A percentile compares a stretch with the other conserved stretches of the same genome.
phyloP scores from a whole-genome alignment of 2,888 invertebrate species.

The Cerastoderma edule region DNA sequence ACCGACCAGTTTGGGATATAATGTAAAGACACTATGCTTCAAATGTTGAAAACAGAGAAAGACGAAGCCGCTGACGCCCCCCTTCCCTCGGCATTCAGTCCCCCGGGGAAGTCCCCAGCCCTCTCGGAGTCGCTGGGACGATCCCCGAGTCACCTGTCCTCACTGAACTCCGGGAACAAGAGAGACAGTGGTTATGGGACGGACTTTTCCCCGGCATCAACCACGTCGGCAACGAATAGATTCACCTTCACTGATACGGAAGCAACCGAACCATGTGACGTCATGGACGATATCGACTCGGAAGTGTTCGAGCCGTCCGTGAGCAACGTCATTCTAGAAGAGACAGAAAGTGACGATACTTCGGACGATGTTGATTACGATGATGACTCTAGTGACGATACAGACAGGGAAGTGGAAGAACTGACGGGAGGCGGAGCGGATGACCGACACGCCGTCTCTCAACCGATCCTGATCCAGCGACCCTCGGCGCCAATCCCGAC shows the following conservation, averaged over 20 bases:
- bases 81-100: slow-evolving; percentile 8
- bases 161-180: slow-evolving; percentile 33
- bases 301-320: slow-evolving; percentile 41
- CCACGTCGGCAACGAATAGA: slow-evolving; percentile 42
- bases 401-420: slow-evolving; percentile 63
- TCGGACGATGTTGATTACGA: too few relatives aligned
- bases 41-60: slow-evolving; percentile 26
- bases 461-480: slow-evolving; percentile 43
- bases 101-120: slow-evolving; percentile 21
- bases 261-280: slow-evolving; percentile 21
- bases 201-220: slow-evolving; percentile 72
- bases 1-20: not conserved
- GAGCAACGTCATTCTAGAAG: slow-evolving; percentile 31
- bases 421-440: slow-evolving; percentile 45
- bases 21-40: slow-evolving; percentile 21
- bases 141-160: not conserved
- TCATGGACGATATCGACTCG: slow-evolving; percentile 40
- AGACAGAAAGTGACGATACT: slow-evolving; percentile 49
- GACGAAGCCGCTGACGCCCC: slow-evolving; percentile 17
- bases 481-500: slow-evolving; percentile 49
- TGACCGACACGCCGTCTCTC: slow-evolving; percentile 28
- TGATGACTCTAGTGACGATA: too few relatives aligned
- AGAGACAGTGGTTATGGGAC: slow-evolving; percentile 78
- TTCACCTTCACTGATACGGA: slow-evolving; percentile 69
- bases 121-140: too few relatives aligned